Conservation (phyloP, 1,140 invertebrate genomes). For the Cheumatopsyche charites region DNA sequence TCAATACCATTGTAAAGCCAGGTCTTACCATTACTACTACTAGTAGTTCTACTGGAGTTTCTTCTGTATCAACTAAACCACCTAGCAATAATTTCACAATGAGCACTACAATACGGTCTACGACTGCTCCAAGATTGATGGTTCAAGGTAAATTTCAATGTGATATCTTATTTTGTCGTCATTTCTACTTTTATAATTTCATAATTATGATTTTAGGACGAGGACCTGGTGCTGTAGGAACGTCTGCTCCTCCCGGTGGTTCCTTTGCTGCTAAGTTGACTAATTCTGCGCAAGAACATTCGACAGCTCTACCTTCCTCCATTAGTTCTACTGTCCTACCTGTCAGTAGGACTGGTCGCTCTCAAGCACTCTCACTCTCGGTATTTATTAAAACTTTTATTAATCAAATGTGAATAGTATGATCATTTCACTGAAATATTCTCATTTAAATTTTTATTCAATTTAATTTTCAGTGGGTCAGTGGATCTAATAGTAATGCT, state of each 20-base stretch:
- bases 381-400: slow-evolving; percentile 18
- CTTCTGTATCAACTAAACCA: slow-evolving; percentile 7
- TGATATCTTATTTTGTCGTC: not conserved
- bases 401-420: not conserved
- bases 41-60: not conserved
- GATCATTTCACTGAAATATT: too few relatives aligned
- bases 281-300: slow-evolving; percentile 54
- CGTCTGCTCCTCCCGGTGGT: slow-evolving; percentile 56
- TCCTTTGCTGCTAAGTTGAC: slow-evolving; percentile 70
- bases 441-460: too few relatives aligned
- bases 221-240: slow-evolving; percentile 39
- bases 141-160: slow-evolving; percentile 8
- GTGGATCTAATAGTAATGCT: not conserved
- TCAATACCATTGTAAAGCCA: slow-evolving; percentile 4
- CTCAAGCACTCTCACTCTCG: slow-evolving; percentile 44
- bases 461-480: slow-evolving; percentile 27
- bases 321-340: slow-evolving; percentile 31
- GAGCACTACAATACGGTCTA: not conserved
- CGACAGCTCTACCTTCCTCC: slow-evolving; percentile 46
- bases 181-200: slow-evolving; percentile 58
- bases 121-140: slow-evolving; percentile 19
- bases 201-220: slow-evolving; percentile 64
- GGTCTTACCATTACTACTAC: not conserved
- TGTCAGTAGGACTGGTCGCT: not conserved
- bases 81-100: not conserved